Conservation (phyloP, 2,888 invertebrate species). For the Zelleria hepariella region DNA sequence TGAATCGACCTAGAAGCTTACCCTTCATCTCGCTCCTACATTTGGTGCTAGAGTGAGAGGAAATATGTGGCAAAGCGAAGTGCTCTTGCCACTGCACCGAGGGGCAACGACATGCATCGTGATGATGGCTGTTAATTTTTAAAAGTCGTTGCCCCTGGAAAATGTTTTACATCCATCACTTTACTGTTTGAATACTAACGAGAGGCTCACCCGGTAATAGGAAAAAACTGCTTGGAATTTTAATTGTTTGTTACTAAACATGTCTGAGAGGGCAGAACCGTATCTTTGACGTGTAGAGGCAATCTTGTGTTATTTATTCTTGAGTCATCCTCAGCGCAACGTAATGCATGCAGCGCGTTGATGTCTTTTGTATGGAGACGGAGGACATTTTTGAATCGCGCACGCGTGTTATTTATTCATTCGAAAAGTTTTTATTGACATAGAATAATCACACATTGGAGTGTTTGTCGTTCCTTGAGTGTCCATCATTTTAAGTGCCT, state of each 20-base stretch:
- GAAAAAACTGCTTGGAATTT: neutral
- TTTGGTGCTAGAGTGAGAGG: neutral
- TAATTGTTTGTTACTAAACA: neutral
- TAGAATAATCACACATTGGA: too few relatives aligned
- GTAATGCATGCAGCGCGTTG: neutral
- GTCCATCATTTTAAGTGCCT: too few relatives aligned
- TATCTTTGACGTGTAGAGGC: neutral
- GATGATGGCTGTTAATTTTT: slow-evolving; percentile 38
- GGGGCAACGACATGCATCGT: slow-evolving; percentile 52
- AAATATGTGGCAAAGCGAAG: too few relatives aligned
- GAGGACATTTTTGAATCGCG: neutral
- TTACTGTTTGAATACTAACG: neutral
- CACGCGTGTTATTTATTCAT: neutral
- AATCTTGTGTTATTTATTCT: neutral
- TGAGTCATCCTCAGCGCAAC: neutral
- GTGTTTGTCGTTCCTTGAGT: too few relatives aligned
- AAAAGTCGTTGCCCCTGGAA: slow-evolving; percentile 51
- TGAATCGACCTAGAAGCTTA: neutral
- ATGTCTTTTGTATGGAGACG: slow-evolving; percentile 3
- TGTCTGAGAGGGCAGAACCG: neutral
- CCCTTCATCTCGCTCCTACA: neutral
- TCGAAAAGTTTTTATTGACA: too few relatives aligned
- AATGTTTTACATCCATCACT: slow-evolving; percentile 22
- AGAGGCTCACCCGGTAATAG: neutral
- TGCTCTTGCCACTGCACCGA: neutral